phyloP scores from a whole-genome alignment of 2,797 vertebrate species.

The Myotis vivesi region DNA sequence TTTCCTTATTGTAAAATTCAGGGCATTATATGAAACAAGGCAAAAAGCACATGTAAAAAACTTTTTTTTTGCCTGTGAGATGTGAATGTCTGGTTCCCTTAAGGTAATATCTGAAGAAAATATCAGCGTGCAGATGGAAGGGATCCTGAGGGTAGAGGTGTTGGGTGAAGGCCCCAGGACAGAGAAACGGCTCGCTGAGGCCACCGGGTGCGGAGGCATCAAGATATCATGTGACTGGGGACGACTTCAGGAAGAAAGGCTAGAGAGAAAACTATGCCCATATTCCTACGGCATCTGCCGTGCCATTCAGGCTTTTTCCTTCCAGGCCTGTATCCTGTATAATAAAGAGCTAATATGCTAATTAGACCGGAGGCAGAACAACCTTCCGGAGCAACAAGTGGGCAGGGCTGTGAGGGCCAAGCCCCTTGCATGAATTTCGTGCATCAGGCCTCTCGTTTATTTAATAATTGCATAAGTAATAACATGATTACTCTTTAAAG shows the following conservation, averaged over 20 bases:
- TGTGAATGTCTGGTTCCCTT: neutral
- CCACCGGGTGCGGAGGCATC: no score
- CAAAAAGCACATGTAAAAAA: neutral
- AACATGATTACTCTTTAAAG: neutral
- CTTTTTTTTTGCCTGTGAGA: rapidly evolving
- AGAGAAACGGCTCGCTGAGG: neutral
- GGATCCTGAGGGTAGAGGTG: neutral
- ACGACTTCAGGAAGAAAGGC: neutral
- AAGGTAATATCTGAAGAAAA: neutral
- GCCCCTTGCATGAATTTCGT: no score
- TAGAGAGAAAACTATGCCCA: rapidly evolving
- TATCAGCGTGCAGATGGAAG: neutral
- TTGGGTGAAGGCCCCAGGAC: no score
- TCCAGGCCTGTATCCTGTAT: neutral
- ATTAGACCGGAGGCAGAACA: no score
- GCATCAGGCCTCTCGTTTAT: no score
- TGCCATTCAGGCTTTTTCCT: neutral
- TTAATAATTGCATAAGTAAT: neutral
- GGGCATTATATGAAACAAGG: neutral
- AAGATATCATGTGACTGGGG: no score
- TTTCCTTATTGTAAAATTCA: neutral
- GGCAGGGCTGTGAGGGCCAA: no score
- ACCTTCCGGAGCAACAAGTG: no score
- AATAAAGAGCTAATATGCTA: no score
- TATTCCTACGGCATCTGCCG: no score